Evolutionary conservation across 2,113 vertebrate species (phyloP).

Genomic region (Lampris incognitus): DNA sequence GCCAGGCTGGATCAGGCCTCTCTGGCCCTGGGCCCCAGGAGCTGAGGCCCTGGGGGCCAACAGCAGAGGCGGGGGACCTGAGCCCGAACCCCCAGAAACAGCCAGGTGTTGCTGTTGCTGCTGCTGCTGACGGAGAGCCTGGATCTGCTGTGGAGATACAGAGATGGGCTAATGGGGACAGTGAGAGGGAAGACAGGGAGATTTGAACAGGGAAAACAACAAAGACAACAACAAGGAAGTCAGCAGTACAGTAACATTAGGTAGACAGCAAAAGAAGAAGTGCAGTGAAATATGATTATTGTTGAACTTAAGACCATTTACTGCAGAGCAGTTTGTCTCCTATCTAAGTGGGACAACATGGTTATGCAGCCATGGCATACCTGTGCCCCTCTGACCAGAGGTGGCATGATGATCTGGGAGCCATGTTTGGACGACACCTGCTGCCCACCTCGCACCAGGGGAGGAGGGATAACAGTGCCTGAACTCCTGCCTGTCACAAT

Average conservation of each 20-base stretch:
- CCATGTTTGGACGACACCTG: slow-evolving; percentile 88
- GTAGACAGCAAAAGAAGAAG: slow-evolving; percentile 57
- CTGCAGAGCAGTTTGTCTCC: slow-evolving; percentile 26
- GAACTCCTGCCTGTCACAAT: slow-evolving; percentile 84
- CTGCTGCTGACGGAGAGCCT: slow-evolving; percentile 91
- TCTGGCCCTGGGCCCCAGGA: slow-evolving; percentile 83
- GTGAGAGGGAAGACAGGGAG: slow-evolving; percentile 48
- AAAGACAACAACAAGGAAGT: slow-evolving; percentile 30
- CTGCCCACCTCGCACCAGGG: slow-evolving; percentile 92
- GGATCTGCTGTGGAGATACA: slow-evolving; percentile 91
- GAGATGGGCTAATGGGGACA: slow-evolving; percentile 83
- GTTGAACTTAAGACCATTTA: slow-evolving; percentile 16
- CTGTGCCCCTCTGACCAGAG: slow-evolving; percentile 93
- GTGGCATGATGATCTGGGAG: slow-evolving; percentile 94
- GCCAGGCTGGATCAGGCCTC: slow-evolving; percentile 89
- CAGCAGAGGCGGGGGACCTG: slow-evolving; percentile 90
- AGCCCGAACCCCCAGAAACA: slow-evolving; percentile 82
- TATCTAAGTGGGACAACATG: not conserved
- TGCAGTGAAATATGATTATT: slow-evolving; percentile 58
- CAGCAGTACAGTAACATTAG: slow-evolving; percentile 58
- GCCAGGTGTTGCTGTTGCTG: slow-evolving; percentile 92
- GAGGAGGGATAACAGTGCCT: slow-evolving; percentile 90
- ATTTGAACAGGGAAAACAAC: slow-evolving; percentile 38
- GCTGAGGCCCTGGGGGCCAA: slow-evolving; percentile 89
- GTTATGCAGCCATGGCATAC: slow-evolving; percentile 69